These are phyloP conservation scores for Heliothis subflexa DNA, from an alignment of 1,140 invertebrate genomes.

Conservation along the genomic window DNA sequence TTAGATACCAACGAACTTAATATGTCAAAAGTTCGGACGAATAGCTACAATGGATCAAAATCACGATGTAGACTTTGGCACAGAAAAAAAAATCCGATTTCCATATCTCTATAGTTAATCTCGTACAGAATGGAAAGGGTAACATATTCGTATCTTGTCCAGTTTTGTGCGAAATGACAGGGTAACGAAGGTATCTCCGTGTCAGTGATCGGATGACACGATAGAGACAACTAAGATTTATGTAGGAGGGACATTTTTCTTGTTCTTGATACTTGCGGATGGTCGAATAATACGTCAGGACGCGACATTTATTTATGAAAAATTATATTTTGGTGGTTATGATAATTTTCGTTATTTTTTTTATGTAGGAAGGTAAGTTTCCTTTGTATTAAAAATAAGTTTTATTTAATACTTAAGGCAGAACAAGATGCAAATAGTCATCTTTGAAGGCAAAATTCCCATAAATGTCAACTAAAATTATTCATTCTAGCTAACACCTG, in stretches of 20 bases:
- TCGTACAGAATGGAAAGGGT: conserved; percentile 1
- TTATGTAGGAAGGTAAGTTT: not conserved
- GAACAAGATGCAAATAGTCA: too few relatives aligned
- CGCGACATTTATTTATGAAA: conserved; percentile 19
- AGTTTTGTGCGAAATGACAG: conserved; percentile 4
- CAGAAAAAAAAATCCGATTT: not conserved
- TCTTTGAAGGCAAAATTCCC: too few relatives aligned
- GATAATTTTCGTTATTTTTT: not conserved
- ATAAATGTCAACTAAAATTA: too few relatives aligned
- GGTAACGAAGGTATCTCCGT: conserved; percentile 24
- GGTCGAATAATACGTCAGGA: conserved; percentile 19
- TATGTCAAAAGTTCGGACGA: too few relatives aligned
- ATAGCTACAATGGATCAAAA: not conserved
- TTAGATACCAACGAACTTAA: too few relatives aligned
- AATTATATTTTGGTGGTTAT: conserved; percentile 15
- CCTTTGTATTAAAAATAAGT: not conserved
- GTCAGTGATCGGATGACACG: conserved; percentile 28
- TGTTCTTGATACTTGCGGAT: conserved; percentile 13
- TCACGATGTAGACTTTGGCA: not conserved
- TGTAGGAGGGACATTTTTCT: conserved; percentile 10
- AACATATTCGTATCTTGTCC: conserved; percentile 11
- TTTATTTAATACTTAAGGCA: too few relatives aligned
- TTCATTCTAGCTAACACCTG: not conserved
- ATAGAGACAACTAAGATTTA: conserved; percentile 31
- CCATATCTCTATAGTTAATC: conserved; percentile 16